Evolutionary conservation across 2,888 invertebrate species (phyloP), one percentile per base, ranked within the genome.

Genomic region (Plusia festucae): DNA sequence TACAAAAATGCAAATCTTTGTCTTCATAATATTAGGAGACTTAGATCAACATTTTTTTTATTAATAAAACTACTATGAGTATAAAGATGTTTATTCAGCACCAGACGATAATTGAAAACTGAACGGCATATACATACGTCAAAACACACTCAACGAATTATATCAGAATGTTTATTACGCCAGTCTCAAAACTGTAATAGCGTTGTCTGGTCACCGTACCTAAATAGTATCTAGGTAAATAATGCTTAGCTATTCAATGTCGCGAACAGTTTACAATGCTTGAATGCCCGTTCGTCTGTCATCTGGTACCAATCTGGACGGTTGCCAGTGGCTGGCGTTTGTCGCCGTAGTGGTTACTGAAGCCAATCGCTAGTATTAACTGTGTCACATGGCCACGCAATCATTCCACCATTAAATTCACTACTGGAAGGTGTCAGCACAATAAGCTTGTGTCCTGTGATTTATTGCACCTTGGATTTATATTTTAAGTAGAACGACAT

Each of bases 291-390:
- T 83, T 84, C 76, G 82, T 83, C 83, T 82, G 84, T 84, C 85
- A 83, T 84, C 85, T 89, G 88, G 84, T 85, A 86, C 79, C 78
- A 80, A 83, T 85, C 85, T 91, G 92, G 91, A 75, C 30, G 55
- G 2, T 53, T 83, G 91, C 92, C 91, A 91, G 79, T 80, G 76
- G 76, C 77, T 85, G 84, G 82, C 78, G 70, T 77, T 73, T 76
- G 76, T 78, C 76, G 70, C 61, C 71, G 72, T 78, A 78, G 76
- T 82, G 82, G 69, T 49, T 78, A 75, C 73, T 69, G 72, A 78
- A 80, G 85, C 87, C 85, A 88, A 86, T 85, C 81, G 80, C 82
- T 78, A 70, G 72, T 83, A 81, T 84, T 85, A 83, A 78, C 81
- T 67, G 76, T 83, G 82, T 87, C 86, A 85, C 82, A 80, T 74